phyloP scores from a whole-genome alignment of 2,113 vertebrate species.

The Pachypanchax playfairii region DNA sequence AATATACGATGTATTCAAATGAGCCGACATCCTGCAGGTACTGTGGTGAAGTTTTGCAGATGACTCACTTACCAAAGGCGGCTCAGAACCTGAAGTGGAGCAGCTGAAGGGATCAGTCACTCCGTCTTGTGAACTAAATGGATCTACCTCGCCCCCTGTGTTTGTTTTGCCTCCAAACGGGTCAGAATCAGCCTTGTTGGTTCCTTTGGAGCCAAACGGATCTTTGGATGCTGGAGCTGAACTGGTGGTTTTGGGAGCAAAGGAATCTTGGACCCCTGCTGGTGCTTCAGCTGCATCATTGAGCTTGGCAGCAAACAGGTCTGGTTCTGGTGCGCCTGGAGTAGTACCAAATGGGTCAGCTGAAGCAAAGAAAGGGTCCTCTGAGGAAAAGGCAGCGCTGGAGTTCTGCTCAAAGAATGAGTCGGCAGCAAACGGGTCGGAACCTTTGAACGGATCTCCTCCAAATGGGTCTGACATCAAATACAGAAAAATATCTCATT shows the following conservation, averaged over 20 bases:
- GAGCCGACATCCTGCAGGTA: neutral
- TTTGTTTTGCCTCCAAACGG: slow-evolving; percentile 62
- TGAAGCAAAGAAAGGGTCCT: slow-evolving; percentile 80
- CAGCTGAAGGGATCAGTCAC: slow-evolving; percentile 70
- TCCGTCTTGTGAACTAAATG: slow-evolving; percentile 66
- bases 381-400: slow-evolving; percentile 79
- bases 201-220: slow-evolving; percentile 61
- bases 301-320: slow-evolving; percentile 65
- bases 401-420: slow-evolving; percentile 89
- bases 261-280: slow-evolving; percentile 46
- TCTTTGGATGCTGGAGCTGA: slow-evolving; percentile 44
- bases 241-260: slow-evolving; percentile 48
- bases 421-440: slow-evolving; percentile 95
- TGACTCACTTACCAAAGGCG: slow-evolving; percentile 61
- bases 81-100: slow-evolving; percentile 53
- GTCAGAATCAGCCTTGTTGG: slow-evolving; percentile 21
- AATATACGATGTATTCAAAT: neutral
- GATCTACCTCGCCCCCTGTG: slow-evolving; percentile 58
- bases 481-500: neutral
- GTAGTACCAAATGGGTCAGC: slow-evolving; percentile 71
- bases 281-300: slow-evolving; percentile 34
- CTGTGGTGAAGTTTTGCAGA: neutral
- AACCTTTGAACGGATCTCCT: slow-evolving; percentile 95
- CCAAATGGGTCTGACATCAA: slow-evolving; percentile 89
- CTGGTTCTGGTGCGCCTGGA: slow-evolving; percentile 60